A percentile compares a stretch with the other conserved stretches of the same genome.
Evolutionary conservation across 2,888 invertebrate species (phyloP).

Genomic region (Conistra vaccinii): DNA sequence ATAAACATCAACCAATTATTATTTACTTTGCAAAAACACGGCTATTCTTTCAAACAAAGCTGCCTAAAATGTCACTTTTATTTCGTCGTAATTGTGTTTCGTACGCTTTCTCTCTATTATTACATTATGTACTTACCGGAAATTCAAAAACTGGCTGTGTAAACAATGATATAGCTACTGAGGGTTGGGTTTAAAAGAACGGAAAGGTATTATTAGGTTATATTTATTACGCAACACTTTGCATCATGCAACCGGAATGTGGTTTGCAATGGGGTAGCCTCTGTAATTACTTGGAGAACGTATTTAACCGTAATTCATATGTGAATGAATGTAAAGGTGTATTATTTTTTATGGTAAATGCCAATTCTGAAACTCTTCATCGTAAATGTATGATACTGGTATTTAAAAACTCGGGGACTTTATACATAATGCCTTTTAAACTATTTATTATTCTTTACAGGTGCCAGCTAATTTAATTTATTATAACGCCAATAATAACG

Average conservation of each 20-base stretch:
- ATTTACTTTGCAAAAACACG: slow-evolving; percentile 35
- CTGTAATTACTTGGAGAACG: slow-evolving; percentile 44
- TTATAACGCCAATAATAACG: slow-evolving; percentile 19
- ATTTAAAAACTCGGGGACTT: slow-evolving; percentile 2
- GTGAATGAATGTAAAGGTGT: slow-evolving; percentile 11
- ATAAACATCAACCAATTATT: slow-evolving; percentile 17
- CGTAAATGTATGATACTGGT: slow-evolving; percentile 3
- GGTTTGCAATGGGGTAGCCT: slow-evolving; percentile 21
- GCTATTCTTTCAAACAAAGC: slow-evolving; percentile 38
- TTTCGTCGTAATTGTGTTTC: slow-evolving; percentile 58
- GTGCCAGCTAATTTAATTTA: slow-evolving; percentile 21
- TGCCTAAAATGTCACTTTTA: slow-evolving; percentile 49
- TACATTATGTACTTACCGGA: slow-evolving; percentile 65
- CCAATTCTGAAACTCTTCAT: background rate
- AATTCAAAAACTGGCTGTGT: slow-evolving; percentile 64
- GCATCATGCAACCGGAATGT: slow-evolving; percentile 41
- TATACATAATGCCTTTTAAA: background rate
- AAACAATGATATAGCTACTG: slow-evolving; percentile 40
- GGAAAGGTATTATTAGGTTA: slow-evolving; percentile 47
- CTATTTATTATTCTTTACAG: slow-evolving; percentile 5
- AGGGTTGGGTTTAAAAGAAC: slow-evolving; percentile 35
- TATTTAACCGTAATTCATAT: slow-evolving; percentile 31
- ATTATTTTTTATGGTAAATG: slow-evolving; percentile 17
- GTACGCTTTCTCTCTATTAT: slow-evolving; percentile 66
- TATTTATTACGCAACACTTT: slow-evolving; percentile 50